Base-by-base conservation (phyloP, 1,140 invertebrate species). In the Colletes latitarsis region DNA sequence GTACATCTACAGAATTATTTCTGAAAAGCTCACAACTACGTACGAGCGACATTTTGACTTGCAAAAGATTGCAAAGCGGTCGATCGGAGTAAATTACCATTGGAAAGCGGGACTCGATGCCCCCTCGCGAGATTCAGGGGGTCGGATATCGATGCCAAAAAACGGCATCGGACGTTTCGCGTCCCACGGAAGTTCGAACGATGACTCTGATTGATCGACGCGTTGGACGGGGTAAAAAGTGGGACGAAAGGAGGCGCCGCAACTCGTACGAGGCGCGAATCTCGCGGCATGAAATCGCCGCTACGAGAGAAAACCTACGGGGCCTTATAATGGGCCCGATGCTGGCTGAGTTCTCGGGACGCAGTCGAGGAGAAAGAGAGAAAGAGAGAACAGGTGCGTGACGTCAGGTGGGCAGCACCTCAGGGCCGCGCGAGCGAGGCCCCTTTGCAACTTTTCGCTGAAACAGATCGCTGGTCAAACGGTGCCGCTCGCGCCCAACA, bases 351-450 rank as follows among this genome's bases (percentile, higher is more conserved):
- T 87, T 87, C 85, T 87, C 78, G 82, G 69, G 84, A 81, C 78
- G 67, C 57, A 53, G 58, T 19, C 63, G 66, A 46, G 43, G 76
- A 77, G 70, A 77, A 78, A 83, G 80, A 89, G 88, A 88, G 30
- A 88, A 85, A 87, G 84, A 90, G 87, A 87, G 89, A 92, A 93
- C 92, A 93, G 92, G 92, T 93, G 92, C 90, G 88, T 92, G 91
- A 93, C 91, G 92, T 93, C 92, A 93, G 92, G 92, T 93, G 92
- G 92, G 90, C 90, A 93, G 92, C 89, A 88, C 88, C 88, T 91
- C 90, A 92, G 91, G 91, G 90, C 89, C 91, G 88, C 86, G 86
- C 85, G 86, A 91, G 82, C 79, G 43, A 72, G 77, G 67, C 66
- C 67, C 60, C 74, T 77, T 66, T 81, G 67, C 70, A 76, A 79